Percentiles rank a stretch among this genome's conserved stretches.
phyloP scores from a whole-genome alignment of 2,797 vertebrate species.

The Ctenochaetus hawaiiensis region DNA sequence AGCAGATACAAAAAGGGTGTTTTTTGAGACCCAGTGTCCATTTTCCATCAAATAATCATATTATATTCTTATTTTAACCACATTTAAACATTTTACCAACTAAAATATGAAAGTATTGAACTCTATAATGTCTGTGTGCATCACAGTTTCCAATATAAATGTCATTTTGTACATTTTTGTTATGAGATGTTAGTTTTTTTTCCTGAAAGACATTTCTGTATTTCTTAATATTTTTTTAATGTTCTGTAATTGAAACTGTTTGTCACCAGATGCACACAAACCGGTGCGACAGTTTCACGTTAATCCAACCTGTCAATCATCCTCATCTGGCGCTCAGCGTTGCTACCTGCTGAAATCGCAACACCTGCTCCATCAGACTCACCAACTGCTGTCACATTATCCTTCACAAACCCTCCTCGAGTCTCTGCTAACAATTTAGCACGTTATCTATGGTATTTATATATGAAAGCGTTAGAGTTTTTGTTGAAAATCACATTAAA shows the following conservation, averaged over 20 bases:
- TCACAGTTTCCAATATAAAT: background rate
- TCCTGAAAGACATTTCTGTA: background rate
- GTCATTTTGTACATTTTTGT: background rate
- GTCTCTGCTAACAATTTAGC: constrained; percentile 11
- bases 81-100: no score
- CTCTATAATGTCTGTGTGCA: no score
- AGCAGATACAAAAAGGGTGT: no score
- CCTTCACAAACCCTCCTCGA: constrained; percentile 8
- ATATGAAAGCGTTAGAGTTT: background rate
- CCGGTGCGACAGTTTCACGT: constrained; percentile 34
- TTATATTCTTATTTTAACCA: no score
- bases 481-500: no score
- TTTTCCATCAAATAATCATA: no score
- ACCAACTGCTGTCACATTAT: constrained; percentile 36
- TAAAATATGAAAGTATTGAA: no score
- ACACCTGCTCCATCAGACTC: constrained; percentile 52
- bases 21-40: no score
- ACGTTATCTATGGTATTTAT: background rate
- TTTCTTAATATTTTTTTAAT: background rate
- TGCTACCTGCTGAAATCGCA: constrained; percentile 54
- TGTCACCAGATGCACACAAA: constrained; percentile 47
- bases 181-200: background rate
- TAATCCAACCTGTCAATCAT: constrained; percentile 58
- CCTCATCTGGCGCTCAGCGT: constrained; percentile 51
- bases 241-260: constrained; percentile 5